Conservation (phyloP, 2,113 vertebrate genomes). For the Pitta sordida region DNA sequence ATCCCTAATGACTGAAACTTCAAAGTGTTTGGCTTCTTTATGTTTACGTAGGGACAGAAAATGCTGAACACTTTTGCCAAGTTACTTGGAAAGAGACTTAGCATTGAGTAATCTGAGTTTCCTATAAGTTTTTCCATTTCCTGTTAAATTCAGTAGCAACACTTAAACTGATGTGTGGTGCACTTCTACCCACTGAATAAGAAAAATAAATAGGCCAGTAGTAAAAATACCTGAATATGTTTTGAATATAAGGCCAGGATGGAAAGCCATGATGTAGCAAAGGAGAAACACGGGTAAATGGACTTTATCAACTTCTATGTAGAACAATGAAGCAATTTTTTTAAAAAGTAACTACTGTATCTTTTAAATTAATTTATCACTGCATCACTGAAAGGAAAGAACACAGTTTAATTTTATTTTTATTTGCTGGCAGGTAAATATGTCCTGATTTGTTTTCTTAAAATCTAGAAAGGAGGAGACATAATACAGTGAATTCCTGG, state of each 20-base stretch:
- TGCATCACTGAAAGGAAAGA: not conserved
- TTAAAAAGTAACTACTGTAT: not conserved
- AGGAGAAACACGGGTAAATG: not conserved
- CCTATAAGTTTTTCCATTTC: not conserved
- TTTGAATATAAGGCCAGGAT: not conserved
- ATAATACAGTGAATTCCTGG: no score
- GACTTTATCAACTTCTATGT: not conserved
- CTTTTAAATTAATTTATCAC: not conserved
- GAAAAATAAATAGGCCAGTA: not conserved
- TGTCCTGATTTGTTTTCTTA: not conserved
- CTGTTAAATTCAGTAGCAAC: not conserved
- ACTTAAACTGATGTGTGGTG: not conserved
- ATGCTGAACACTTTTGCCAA: not conserved
- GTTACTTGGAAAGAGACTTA: not conserved
- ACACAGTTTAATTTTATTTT: not conserved
- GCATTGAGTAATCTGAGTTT: not conserved
- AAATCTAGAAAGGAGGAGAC: not conserved
- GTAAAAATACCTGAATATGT: not conserved
- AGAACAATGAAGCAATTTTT: not conserved
- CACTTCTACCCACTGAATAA: not conserved
- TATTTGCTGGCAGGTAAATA: not conserved
- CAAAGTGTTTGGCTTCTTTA: not conserved
- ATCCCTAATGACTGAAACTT: not conserved
- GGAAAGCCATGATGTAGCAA: not conserved
- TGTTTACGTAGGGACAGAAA: not conserved